Evolutionary conservation across 2,888 invertebrate genomes (phyloP).

Genomic region (Limnephilus lunatus): DNA sequence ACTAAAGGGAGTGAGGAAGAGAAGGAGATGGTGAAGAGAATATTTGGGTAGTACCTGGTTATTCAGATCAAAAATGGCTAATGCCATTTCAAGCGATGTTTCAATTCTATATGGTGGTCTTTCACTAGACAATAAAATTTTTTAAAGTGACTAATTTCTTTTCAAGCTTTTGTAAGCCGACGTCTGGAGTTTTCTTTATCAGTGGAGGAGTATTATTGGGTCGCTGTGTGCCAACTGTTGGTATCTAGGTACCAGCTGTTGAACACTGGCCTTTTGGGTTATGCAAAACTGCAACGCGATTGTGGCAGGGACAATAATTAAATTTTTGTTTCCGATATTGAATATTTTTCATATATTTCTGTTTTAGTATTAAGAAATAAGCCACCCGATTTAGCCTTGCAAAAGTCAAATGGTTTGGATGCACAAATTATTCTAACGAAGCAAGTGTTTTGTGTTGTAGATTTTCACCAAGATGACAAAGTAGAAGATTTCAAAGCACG

Average conservation of each 20-base stretch:
- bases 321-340: neutral
- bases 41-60: too few relatives aligned
- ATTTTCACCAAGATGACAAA: neutral
- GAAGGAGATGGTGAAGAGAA: too few relatives aligned
- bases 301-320: neutral
- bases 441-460: neutral
- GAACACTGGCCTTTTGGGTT: neutral
- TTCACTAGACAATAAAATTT: too few relatives aligned
- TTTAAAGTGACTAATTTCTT: neutral
- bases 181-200: neutral
- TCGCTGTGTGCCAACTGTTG: neutral
- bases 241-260: neutral
- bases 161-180: neutral
- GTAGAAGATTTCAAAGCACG: neutral
- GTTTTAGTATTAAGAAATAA: neutral
- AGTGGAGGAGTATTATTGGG: neutral
- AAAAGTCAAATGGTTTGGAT: neutral
- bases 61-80: too few relatives aligned
- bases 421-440: neutral
- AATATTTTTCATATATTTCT: neutral
- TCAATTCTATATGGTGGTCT: too few relatives aligned
- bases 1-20: too few relatives aligned
- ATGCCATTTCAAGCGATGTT: too few relatives aligned
- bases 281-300: neutral
- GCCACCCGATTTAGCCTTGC: neutral